Percentiles rank a stretch among this genome's conserved stretches.
These are phyloP conservation scores for Pantala flavescens DNA, from an alignment of 1,140 invertebrate genomes.

Conservation along the genomic window DNA sequence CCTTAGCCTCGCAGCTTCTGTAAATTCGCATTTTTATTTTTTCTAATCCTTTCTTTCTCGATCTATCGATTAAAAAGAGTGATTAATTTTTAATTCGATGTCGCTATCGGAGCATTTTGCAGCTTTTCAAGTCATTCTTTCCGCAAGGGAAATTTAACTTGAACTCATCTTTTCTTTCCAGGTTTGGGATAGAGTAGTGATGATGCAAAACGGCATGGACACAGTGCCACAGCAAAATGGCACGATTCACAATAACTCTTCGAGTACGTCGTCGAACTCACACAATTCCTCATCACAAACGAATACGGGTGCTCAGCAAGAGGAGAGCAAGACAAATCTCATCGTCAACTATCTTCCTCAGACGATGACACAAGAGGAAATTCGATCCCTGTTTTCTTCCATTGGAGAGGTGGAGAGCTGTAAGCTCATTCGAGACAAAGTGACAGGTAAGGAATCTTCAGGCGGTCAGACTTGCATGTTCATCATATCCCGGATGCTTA, in stretches of 20 bases:
- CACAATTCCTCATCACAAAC: slow-evolving; percentile 32
- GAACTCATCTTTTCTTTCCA: slow-evolving; percentile 16
- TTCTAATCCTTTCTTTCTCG: too few relatives aligned
- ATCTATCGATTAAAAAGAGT: too few relatives aligned
- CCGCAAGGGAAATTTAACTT: too few relatives aligned
- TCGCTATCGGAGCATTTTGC: too few relatives aligned
- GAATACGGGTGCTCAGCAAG: slow-evolving; percentile 51
- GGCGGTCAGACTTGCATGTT: background rate
- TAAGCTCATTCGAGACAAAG: slow-evolving; percentile 97
- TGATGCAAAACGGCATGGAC: slow-evolving; percentile 79
- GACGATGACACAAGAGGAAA: slow-evolving; percentile 99
- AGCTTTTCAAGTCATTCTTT: too few relatives aligned
- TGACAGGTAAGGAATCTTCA: slow-evolving; percentile 65
- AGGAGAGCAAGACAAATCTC: slow-evolving; percentile 94
- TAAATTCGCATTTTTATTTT: too few relatives aligned
- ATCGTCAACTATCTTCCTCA: slow-evolving; percentile 99
- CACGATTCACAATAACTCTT: slow-evolving; percentile 33
- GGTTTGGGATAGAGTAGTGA: slow-evolving; percentile 28
- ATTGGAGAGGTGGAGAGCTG: slow-evolving; percentile 99
- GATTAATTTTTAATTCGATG: too few relatives aligned
- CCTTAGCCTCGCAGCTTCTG: too few relatives aligned
- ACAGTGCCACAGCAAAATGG: slow-evolving; percentile 57
- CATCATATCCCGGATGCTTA: background rate
- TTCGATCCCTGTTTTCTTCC: slow-evolving; percentile 90
- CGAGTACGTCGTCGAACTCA: slow-evolving; percentile 27